A percentile compares a stretch with the other conserved stretches of the same genome.
Evolutionary conservation across 30 jellyfish, hydroid and myxozoan genomes (phyloP).

Genomic region (Cassiopea xamachana): DNA sequence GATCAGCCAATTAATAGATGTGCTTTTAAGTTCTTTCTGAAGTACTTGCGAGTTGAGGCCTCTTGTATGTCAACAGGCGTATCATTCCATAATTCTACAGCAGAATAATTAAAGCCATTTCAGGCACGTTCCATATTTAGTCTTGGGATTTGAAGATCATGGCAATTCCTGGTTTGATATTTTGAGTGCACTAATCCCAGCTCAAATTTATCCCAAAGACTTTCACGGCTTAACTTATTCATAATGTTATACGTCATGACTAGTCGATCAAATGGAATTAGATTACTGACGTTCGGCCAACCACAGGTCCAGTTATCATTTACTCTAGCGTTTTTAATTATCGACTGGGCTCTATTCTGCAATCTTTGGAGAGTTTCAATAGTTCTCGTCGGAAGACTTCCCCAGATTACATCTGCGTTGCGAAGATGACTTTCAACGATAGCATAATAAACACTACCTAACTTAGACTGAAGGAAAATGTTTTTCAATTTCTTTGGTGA

Average conservation of each 20-base stretch:
- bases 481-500: constrained; percentile 21
- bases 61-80: no score
- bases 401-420: constrained; percentile 43
- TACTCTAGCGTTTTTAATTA: background rate
- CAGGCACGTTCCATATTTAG: constrained; percentile 23
- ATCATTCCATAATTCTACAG: constrained; percentile 28
- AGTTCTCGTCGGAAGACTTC: constrained; percentile 27
- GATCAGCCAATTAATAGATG: no score
- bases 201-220: constrained; percentile 30
- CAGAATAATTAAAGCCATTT: constrained; percentile 52
- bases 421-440: constrained; percentile 33
- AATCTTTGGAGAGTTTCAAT: constrained; percentile 15
- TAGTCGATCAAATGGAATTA: constrained; percentile 32
- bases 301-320: background rate
- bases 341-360: constrained; percentile 28
- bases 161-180: constrained; percentile 43
- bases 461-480: constrained; percentile 22
- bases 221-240: constrained; percentile 42
- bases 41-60: no score
- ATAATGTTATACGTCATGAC: constrained; percentile 32
- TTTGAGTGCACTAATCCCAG: constrained; percentile 6
- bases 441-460: constrained; percentile 22
- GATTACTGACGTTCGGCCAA: background rate
- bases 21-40: no score
- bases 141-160: constrained; percentile 43